phyloP scores from a whole-genome alignment of 2,888 invertebrate genomes.

The Camponotus fellah region DNA sequence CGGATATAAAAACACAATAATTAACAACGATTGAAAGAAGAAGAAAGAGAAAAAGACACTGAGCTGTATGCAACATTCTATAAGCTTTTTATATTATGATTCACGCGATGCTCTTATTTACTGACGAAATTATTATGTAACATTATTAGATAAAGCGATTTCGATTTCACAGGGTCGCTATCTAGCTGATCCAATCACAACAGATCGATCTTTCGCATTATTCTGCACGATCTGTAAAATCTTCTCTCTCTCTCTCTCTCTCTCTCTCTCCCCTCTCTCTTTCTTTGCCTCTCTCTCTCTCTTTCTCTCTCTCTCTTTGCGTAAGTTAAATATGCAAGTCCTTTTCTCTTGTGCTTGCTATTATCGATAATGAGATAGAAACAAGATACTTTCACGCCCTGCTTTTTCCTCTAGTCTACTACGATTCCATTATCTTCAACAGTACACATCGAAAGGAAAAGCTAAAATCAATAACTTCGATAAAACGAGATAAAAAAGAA shows the following conservation, averaged over 20 bases:
- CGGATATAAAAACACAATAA: background rate
- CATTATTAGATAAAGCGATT: constrained; percentile 44
- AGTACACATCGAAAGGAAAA: constrained; percentile 26
- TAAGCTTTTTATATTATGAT: constrained; percentile 58
- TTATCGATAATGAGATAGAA: constrained; percentile 68
- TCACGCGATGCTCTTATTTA: constrained; percentile 12
- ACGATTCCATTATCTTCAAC: constrained; percentile 11
- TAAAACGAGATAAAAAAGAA: constrained; percentile 48
- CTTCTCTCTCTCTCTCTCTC: background rate
- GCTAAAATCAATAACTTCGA: constrained; percentile 49
- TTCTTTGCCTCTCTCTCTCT: background rate
- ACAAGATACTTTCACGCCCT: constrained; percentile 53
- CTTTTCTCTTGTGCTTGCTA: constrained; percentile 38
- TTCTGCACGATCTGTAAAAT: constrained; percentile 40
- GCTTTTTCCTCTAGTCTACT: background rate
- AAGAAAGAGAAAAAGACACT: constrained; percentile 16
- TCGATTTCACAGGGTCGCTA: constrained; percentile 3
- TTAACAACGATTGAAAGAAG: background rate
- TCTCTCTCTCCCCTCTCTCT: background rate
- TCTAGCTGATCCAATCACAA: constrained; percentile 55
- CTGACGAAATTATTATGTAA: constrained; percentile 63
- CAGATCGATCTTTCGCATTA: constrained; percentile 35
- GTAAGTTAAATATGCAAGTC: constrained; percentile 23
- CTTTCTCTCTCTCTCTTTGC: background rate
- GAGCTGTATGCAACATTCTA: constrained; percentile 43